Conservation (phyloP, 1,140 invertebrate species). For the Drosophila ohnishii region DNA sequence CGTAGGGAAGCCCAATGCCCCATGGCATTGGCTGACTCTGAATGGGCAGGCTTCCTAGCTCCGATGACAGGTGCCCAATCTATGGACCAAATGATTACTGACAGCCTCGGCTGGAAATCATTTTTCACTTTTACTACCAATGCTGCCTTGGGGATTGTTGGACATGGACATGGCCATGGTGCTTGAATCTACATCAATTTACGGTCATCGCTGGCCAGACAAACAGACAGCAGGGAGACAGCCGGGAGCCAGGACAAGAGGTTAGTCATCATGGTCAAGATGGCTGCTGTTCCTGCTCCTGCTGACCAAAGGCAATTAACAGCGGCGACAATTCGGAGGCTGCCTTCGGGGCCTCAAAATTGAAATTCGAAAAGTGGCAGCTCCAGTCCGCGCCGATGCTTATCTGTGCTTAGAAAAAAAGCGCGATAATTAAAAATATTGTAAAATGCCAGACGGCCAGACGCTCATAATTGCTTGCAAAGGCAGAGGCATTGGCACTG, state of each 20-base stretch:
- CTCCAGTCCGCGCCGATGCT: constrained; percentile 23
- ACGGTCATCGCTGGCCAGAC: constrained; percentile 43
- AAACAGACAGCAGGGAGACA: constrained; percentile 21
- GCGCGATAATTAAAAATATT: constrained; percentile 61
- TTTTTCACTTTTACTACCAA: constrained; percentile 77
- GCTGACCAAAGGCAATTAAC: constrained; percentile 58
- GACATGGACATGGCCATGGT: constrained; percentile 16
- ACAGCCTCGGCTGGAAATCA: constrained; percentile 41
- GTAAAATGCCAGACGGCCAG: constrained; percentile 64
- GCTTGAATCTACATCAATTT: constrained; percentile 56
- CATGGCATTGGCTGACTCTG: constrained; percentile 8
- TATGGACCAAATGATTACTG: constrained; percentile 52
- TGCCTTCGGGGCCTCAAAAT: constrained; percentile 45
- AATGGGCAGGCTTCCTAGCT: constrained; percentile 21
- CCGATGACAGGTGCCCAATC: constrained; percentile 67
- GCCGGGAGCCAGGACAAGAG: constrained; percentile 15
- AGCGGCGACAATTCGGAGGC: constrained; percentile 62
- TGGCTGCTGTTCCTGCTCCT: constrained; percentile 12
- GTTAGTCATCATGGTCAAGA: constrained; percentile 48
- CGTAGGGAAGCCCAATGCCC: not conserved
- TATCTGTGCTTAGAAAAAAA: constrained; percentile 53
- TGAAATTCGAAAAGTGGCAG: constrained; percentile 58
- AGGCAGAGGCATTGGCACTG: constrained; percentile 1
- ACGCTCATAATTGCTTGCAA: constrained; percentile 73
- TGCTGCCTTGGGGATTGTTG: constrained; percentile 7